These are phyloP conservation scores for Malurus splendens DNA, from an alignment of 2,797 vertebrate genomes.

Conservation along the genomic window DNA sequence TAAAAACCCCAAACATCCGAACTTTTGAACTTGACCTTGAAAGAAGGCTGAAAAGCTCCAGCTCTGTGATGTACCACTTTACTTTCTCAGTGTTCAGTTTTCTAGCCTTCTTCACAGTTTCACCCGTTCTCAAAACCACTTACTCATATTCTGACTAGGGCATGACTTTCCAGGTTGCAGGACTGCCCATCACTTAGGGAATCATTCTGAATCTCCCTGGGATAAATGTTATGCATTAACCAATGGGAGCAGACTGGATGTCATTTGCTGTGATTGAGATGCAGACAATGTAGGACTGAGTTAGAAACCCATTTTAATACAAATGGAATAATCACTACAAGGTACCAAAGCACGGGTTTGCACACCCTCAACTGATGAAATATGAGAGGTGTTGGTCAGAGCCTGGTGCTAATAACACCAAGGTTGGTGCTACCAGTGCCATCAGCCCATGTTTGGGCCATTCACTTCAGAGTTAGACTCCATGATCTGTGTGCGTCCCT, in stretches of 20 bases:
- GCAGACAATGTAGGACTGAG: not conserved
- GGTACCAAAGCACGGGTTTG: not conserved
- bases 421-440: not conserved
- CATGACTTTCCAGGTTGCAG: not conserved
- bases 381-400: not conserved
- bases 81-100: not conserved
- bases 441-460: accelerated
- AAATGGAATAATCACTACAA: not conserved
- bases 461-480: not conserved
- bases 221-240: not conserved
- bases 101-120: not conserved
- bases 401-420: not conserved
- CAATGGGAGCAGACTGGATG: not conserved
- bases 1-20: not conserved
- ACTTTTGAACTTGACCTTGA: not conserved
- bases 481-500: not conserved
- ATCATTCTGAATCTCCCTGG: not conserved
- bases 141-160: not conserved
- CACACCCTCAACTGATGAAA: not conserved
- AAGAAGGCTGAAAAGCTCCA: not conserved
- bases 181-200: not conserved
- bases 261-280: not conserved
- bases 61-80: not conserved
- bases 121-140: not conserved
- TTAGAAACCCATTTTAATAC: not conserved